Evolutionary conservation across 2,888 invertebrate species (phyloP).

Genomic region (Chrysina gloriosa): DNA sequence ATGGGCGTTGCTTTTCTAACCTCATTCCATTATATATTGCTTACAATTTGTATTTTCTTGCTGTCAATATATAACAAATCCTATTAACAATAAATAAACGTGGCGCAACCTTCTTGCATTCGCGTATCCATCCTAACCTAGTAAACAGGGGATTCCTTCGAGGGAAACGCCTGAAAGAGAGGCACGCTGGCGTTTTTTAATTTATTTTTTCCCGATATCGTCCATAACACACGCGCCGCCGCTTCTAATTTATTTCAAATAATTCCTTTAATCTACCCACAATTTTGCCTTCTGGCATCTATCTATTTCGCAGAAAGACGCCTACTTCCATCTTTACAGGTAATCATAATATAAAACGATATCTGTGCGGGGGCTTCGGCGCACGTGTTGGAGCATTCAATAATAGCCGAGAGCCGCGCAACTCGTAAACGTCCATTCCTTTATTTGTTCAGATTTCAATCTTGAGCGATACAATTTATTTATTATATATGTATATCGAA

Average conservation of each 20-base stretch:
- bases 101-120: too few relatives aligned
- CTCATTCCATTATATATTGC: too few relatives aligned
- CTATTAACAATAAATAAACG: too few relatives aligned
- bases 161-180: not conserved
- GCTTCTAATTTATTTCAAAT: constrained; percentile 24
- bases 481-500: not conserved
- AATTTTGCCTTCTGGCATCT: constrained; percentile 3
- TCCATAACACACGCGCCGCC: not conserved
- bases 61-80: too few relatives aligned
- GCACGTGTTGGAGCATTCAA: not conserved
- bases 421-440: not conserved
- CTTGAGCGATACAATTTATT: not conserved
- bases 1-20: too few relatives aligned
- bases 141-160: not conserved
- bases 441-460: not conserved
- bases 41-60: too few relatives aligned
- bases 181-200: not conserved
- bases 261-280: constrained; percentile 31
- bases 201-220: not conserved
- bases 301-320: constrained; percentile 22
- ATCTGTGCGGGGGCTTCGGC: constrained; percentile 1
- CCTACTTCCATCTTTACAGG: constrained; percentile 14
- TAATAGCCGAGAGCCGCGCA: not conserved
- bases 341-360: not conserved
- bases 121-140: too few relatives aligned